Base-by-base conservation (phyloP, 1,140 invertebrate genomes). In the Chymomyza costata region DNA sequence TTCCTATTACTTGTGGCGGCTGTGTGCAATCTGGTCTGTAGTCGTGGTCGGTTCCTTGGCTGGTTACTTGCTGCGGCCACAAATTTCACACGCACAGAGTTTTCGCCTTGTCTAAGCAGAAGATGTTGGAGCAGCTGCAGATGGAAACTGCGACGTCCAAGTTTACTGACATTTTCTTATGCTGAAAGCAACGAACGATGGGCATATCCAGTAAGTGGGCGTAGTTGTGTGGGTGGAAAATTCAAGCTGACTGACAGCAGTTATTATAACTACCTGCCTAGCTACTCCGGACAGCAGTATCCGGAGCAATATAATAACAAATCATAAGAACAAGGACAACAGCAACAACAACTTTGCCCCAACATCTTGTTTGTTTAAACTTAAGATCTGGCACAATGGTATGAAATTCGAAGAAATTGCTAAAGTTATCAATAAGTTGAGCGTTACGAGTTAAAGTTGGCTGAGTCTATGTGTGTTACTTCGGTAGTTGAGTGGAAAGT, bases 51-150 rank as follows among this genome's bases (percentile, higher is more conserved):
- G 53, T 78, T 52, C 57, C 43, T 65, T 55, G n/a, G 64, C 49
- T 55, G 54, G 50, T 49, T 57, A 57, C 61, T 48, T 60, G 65
- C 71, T 61, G 39, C 54, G 41, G 45, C 49, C 62, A 52, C 46
- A 62, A 78, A 80, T 80, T 80, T 78, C 55, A 64, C 73, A 78
- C 73, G 73, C 73, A 80, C 71, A 78, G 80, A 78, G 48, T 78
- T 73, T 78, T 80, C 49, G 48, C 46, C 38, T 18, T 59, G 48
- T 52, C 63, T 65, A 62, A 57, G 58, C 63, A 62, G 38, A 57
- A 31, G 47, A 34, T 39, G 19, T 5, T 25, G 71, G 41, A 58
- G 50, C 71, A 78, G 63, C 71, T 78, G 71, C 63, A 38, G 54
- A 46, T 34, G 48, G 28, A 53, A 67, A 41, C 39, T 54, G 59